Evolutionary conservation across 2,797 vertebrate genomes (phyloP).

Genomic region (Ibycter americanus): DNA sequence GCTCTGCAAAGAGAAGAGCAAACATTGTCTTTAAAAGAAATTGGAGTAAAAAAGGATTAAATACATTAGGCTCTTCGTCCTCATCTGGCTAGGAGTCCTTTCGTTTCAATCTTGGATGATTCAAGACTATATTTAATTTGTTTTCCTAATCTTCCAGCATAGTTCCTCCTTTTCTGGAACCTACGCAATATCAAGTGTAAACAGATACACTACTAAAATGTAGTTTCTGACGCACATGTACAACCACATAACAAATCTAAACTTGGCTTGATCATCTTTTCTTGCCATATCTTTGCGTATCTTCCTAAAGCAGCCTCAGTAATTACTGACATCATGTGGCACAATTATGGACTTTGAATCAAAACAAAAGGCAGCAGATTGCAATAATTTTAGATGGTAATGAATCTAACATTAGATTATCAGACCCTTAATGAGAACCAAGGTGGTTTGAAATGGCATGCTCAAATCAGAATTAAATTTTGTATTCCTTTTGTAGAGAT

Average conservation of each 20-base stretch:
- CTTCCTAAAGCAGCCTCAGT: conserved; percentile 43
- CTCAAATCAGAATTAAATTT: conserved; percentile 51
- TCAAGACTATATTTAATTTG: conserved; percentile 42
- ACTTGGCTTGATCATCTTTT: conserved; percentile 40
- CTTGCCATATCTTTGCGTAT: conserved; percentile 2
- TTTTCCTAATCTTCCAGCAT: background rate
- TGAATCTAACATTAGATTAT: conserved; percentile 61
- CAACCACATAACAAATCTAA: conserved; percentile 23
- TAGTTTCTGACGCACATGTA: conserved; percentile 42
- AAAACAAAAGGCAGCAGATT: conserved; percentile 63
- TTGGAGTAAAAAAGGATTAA: background rate
- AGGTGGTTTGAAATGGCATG: conserved; percentile 40
- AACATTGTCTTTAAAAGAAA: background rate
- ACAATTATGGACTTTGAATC: conserved; percentile 57
- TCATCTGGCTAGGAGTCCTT: background rate
- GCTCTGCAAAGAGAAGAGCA: background rate
- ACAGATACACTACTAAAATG: conserved; percentile 37
- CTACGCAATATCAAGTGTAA: conserved; percentile 26
- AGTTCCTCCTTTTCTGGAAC: conserved; percentile 49
- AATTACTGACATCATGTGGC: conserved; percentile 49
- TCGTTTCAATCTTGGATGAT: background rate
- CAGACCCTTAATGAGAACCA: conserved; percentile 28
- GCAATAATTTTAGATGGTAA: conserved; percentile 44
- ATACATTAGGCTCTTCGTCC: background rate
- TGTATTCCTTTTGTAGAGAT: conserved; percentile 11